Base-by-base conservation (phyloP, 2,113 vertebrate species). In the Agelaius tricolor region DNA sequence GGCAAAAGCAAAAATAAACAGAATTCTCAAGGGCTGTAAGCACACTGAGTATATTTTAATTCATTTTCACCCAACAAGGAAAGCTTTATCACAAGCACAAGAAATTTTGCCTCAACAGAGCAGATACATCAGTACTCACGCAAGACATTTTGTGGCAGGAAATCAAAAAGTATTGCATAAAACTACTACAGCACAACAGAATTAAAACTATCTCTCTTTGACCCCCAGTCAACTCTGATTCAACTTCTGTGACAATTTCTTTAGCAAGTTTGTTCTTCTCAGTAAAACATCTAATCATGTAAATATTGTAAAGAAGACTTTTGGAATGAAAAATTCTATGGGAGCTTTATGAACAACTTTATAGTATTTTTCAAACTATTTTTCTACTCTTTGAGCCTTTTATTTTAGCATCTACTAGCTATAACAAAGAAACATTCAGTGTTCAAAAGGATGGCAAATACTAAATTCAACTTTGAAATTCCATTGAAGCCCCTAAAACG, bases 1-100 rank as follows among this genome's bases (percentile, higher is more conserved):
- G 44, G 78, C 12, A 86, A 90, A 91, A 78, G 13, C 21, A 76
- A 91, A 93, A 90, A 54, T 62, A 93, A 95, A 77, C 30, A 90
- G 28, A 91, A 77, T 24, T 71, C 35, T 91, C 33, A 41, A 86
- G 41, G 17, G 20, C 7, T 78, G 5, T 77, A 84, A 71, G 19
- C 20, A 77, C 33, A 35, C 5, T 44, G 6, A 80, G 22, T 31
- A 19, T 71, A 27, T 58, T 82, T 90, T 35, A 65, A 66, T 51
- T 88, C 5, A 35, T 88, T 93, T 83, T 86, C 65, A 86, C 9
- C 4, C 16, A 55, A 72, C 24, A 44, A 90, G n/a, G 49, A 81
- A 75, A 20, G 37, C 11, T 77, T 74, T 62, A 66, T 73, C 58
- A 85, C 31, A 87, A 89, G 26, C 5, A 31, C 28, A 69, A 77